Conservation (phyloP, 1,140 invertebrate species). For the Bombus terrestris region DNA sequence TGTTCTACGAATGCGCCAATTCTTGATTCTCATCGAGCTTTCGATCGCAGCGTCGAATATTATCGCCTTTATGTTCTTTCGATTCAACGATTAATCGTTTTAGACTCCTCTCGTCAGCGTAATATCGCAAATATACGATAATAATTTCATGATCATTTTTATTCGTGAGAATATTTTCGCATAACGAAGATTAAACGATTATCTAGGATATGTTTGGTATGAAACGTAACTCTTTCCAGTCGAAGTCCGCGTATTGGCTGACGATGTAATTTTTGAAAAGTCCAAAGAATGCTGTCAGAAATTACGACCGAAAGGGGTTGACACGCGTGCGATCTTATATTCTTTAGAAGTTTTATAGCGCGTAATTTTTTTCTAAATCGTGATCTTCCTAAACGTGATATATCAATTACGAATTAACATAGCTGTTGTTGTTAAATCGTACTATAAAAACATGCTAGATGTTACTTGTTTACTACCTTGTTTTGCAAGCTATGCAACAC, state of each 20-base stretch:
- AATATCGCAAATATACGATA: background rate
- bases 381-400: background rate
- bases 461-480: background rate
- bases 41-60: background rate
- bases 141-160: background rate
- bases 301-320: no score
- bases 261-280: no score
- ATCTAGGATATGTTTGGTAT: background rate
- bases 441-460: background rate
- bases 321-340: background rate
- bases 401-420: no score
- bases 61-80: background rate
- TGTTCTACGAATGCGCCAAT: background rate
- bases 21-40: background rate
- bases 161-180: background rate
- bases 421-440: no score
- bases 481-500: background rate
- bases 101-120: background rate
- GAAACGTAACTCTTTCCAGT: no score
- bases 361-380: background rate
- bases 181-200: background rate
- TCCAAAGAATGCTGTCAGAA: no score
- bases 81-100: background rate
- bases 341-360: background rate
- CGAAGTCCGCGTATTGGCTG: no score